Evolutionary conservation across 2,113 vertebrate genomes (phyloP).

Genomic region (Amphiprion percula): DNA sequence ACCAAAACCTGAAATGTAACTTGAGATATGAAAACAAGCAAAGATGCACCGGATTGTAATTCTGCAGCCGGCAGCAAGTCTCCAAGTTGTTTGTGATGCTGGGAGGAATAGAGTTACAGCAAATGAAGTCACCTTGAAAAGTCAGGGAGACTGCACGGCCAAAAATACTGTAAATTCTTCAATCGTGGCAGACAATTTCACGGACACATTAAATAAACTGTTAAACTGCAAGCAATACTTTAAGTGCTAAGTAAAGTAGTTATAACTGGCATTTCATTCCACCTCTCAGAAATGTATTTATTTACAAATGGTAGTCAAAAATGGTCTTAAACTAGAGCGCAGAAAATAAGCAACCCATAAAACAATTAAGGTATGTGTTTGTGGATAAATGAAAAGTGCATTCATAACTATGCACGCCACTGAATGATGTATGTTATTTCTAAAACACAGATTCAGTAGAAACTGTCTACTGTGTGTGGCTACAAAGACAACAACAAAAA

Average conservation of each 20-base stretch:
- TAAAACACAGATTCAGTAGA: conserved; percentile 22
- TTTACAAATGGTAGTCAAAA: background rate
- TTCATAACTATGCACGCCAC: conserved; percentile 30
- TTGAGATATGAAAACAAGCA: conserved; percentile 8
- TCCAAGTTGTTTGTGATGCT: conserved; percentile 11
- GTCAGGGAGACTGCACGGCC: background rate
- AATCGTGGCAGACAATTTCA: background rate
- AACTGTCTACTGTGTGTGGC: conserved; percentile 28
- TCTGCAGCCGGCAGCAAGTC: background rate
- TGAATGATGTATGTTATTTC: conserved; percentile 20
- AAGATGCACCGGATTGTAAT: background rate
- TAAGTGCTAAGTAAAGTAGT: background rate
- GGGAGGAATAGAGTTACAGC: background rate
- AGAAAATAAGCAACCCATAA: background rate
- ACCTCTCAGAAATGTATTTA: background rate
- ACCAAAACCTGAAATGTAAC: conserved; percentile 3
- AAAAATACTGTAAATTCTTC: background rate
- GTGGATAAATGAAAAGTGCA: conserved; percentile 16
- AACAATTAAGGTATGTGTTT: background rate
- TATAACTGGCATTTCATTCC: background rate
- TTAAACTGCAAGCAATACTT: background rate
- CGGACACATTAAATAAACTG: background rate
- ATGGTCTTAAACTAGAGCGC: background rate
- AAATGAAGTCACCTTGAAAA: conserved; percentile 35
- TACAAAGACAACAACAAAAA: conserved; percentile 25